A percentile compares a stretch with the other conserved stretches of the same genome.
Conservation (phyloP, 2,797 vertebrate species). For the Acipenser ruthenus region DNA sequence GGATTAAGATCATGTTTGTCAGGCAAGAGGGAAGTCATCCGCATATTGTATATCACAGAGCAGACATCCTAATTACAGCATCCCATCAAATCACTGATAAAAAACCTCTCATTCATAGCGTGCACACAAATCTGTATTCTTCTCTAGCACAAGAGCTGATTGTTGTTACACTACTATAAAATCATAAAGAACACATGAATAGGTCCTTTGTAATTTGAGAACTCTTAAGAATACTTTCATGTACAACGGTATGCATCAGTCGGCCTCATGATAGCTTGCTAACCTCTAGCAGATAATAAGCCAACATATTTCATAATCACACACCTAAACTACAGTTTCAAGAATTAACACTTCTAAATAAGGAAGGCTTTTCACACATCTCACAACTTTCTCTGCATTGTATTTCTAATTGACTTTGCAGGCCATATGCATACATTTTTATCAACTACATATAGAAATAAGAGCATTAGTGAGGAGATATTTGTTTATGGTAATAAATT, state of each 20-base stretch:
- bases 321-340: neutral
- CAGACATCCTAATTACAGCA: conserved; percentile 52
- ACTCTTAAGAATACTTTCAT: conserved; percentile 8
- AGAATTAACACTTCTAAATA: neutral
- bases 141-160: conserved; percentile 10
- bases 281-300: neutral
- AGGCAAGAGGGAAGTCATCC: conserved; percentile 57
- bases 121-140: conserved; percentile 15
- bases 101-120: conserved; percentile 11
- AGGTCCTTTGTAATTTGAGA: conserved; percentile 14
- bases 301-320: conserved; percentile 6
- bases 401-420: too few relatives aligned
- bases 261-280: neutral
- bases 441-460: too few relatives aligned
- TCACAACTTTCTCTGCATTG: too few relatives aligned
- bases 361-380: conserved; percentile 4
- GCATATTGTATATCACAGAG: conserved; percentile 60
- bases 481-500: too few relatives aligned
- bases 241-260: conserved; percentile 1
- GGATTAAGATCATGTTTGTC: conserved; percentile 72
- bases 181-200: conserved; percentile 1
- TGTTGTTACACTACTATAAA: neutral
- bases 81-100: conserved; percentile 41
- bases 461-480: too few relatives aligned
- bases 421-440: too few relatives aligned